phyloP scores from a whole-genome alignment of 1,140 invertebrate species.

The honey bee (Apis mellifera) region Amel_HAv3.1 CM009935.2:8264501-8265000 shows the following conservation, averaged over 20 bases:
- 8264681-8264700: constrained; percentile 71
- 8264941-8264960: constrained; percentile 79
- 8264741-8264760: background rate
- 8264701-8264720: background rate
- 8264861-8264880: background rate
- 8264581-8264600: constrained; percentile 79
- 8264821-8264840: background rate
- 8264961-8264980: constrained; percentile 78
- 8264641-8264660: constrained; percentile 90
- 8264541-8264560: constrained; percentile 10
- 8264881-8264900: constrained; percentile 77
- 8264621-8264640: constrained; percentile 85
- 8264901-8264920: constrained; percentile 74
- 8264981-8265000: constrained; percentile 90
- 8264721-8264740: background rate
- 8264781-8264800: background rate
- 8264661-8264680: constrained; percentile 80
- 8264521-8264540: background rate
- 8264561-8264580: constrained; percentile 71
- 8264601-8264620: constrained; percentile 76
- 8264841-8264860: background rate
- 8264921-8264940: constrained; percentile 79
- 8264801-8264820: background rate
- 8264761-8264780: background rate
- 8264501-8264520: background rate